These are phyloP conservation scores for Centrocercus urophasianus DNA, from an alignment of 2,113 vertebrate genomes.

Conservation along the genomic window DNA sequence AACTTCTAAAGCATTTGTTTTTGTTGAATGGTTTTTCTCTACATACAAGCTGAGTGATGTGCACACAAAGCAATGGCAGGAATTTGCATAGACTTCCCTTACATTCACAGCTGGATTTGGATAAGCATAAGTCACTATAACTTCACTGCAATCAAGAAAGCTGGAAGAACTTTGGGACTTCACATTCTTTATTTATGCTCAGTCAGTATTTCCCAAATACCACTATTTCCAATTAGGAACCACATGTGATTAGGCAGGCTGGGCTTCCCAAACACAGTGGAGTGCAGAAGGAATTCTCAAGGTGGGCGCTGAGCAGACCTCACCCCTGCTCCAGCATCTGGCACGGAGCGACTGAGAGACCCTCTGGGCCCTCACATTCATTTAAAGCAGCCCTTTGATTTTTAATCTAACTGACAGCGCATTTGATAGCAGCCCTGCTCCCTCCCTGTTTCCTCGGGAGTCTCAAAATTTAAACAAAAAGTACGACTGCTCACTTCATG, in stretches of 20 bases:
- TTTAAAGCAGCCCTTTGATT: not conserved
- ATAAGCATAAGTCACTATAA: accelerated
- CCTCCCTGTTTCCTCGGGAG: not conserved
- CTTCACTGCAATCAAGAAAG: not conserved
- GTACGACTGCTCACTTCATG: not conserved
- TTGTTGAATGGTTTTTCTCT: accelerated
- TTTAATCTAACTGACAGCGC: accelerated
- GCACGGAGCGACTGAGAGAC: accelerated
- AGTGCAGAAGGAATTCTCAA: not conserved
- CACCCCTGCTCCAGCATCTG: slow-evolving; percentile 5
- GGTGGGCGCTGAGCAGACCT: not conserved
- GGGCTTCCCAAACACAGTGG: not conserved
- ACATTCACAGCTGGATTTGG: not conserved
- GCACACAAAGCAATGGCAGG: not conserved
- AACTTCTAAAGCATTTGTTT: not conserved
- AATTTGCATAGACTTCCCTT: not conserved
- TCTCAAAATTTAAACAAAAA: not conserved
- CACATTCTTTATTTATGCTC: not conserved
- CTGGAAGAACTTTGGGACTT: not conserved
- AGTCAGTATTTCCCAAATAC: not conserved
- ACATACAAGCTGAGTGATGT: accelerated
- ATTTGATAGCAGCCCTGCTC: not conserved
- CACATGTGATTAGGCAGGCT: accelerated
- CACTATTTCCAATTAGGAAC: not conserved
- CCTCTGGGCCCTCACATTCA: not conserved